These are phyloP conservation scores for Chaetops frenatus DNA, from an alignment of 2,113 vertebrate species.

Conservation along the genomic window DNA sequence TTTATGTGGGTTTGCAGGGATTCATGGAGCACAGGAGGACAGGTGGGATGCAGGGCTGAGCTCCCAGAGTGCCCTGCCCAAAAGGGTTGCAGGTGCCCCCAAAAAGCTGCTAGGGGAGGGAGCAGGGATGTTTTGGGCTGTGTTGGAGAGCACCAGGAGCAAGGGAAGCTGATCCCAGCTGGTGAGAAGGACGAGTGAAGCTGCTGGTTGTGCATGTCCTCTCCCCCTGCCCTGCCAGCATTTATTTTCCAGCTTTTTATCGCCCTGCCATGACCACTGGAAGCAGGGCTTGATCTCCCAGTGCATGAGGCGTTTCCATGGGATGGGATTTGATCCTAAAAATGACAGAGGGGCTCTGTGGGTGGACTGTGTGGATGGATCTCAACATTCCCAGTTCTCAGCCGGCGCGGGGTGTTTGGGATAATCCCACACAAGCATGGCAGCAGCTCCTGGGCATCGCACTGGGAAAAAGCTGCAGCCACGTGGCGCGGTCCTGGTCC, in stretches of 20 bases:
- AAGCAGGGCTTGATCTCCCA: background rate
- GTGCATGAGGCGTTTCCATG: background rate
- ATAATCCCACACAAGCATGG: rapidly evolving
- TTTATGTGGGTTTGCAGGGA: background rate
- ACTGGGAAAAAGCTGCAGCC: rapidly evolving
- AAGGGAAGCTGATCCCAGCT: background rate
- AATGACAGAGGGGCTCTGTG: background rate
- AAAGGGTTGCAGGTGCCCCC: background rate
- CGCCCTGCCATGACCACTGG: rapidly evolving
- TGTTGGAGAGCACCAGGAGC: background rate
- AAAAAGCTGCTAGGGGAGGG: background rate
- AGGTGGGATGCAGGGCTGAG: background rate
- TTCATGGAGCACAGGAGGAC: background rate
- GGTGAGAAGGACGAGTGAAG: rapidly evolving
- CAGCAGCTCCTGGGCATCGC: background rate
- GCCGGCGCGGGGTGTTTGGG: background rate
- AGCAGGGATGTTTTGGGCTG: background rate
- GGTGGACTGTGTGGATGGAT: rapidly evolving
- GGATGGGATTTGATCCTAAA: background rate
- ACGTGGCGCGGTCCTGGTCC: background rate
- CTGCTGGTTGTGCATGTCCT: background rate
- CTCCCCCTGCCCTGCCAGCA: background rate
- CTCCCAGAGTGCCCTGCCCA: rapidly evolving
- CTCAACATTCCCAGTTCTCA: background rate
- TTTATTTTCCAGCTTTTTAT: background rate